Base-by-base conservation (phyloP, 2,888 invertebrate species). In the Drosophila prolongata region DNA sequence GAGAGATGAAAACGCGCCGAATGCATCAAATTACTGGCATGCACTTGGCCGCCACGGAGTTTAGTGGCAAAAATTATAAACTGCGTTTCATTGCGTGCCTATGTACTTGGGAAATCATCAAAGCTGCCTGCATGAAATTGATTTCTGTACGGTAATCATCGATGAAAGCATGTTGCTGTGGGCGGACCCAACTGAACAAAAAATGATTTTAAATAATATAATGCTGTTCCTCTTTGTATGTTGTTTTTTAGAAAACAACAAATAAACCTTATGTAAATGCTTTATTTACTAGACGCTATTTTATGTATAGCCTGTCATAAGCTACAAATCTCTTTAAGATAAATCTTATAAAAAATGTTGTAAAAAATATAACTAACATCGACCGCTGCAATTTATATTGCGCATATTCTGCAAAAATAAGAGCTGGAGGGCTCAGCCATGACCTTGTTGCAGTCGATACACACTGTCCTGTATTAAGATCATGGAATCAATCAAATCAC, bases 401-500 rank as follows among this genome's bases (percentile, higher is more conserved):
- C 62, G 16, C 42, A 61, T 13, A 44, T 56, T 43, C 55, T 35
- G 49, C 11, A 34, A 35, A n/a, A 59, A 34, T 34, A 24, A 14
- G 30, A 40, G 16, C 30, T 24, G 3, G 14, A 14, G 40, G 40
- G 55, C 16, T 13, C 43, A 66, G 27, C 66, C 66, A 66, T 66
- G 66, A 66, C 55, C 66, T 66, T 55, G 68, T 61, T 64, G 55
- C 30, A 43, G 38, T 49, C 8, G 50, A 35, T 46, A 13, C 35
- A 50, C 30, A 30, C 37, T 34, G 52, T 35, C n/a, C 19, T 14
- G 37, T 40, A 66, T 66, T 35, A 54, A 53, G 37, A 54, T 66
- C 82, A 66, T 77, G 68, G 76, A 79, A 71, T 85, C 73, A 82
- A 82, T 82, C 80, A 77, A 82, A 77, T 72, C 66, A 74, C 46